Evolutionary conservation across 1,140 invertebrate genomes (phyloP), one percentile per base, ranked within the genome.

Genomic region (Microplitis mediator): DNA sequence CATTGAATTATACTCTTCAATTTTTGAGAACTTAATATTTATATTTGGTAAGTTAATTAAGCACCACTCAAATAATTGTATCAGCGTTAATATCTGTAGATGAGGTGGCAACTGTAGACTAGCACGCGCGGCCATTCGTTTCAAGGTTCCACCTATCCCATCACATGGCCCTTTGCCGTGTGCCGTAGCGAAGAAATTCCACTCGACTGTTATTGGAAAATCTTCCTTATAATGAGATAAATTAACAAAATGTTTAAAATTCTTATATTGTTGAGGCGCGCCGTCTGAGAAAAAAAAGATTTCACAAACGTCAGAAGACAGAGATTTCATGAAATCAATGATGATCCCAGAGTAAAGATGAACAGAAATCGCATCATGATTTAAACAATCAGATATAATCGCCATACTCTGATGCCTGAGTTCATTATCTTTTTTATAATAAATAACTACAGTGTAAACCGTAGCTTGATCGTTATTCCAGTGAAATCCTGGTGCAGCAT

Each of bases 181-280:
- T n/a, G 76, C 35, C n/a, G 81, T 82, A 13, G 80, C 81, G 68
- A 77, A 84, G 68, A 84, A 83, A 69, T 77, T 52, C 78, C 81
- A 83, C 67, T 84, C 77, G 23, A 81, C 80, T 16, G 80, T 66
- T 2, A 82, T 61, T 11, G 50, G 61, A 75, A 83, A 86, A 71
- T 86, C 80, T 66, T 73, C 35, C 66, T 78, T 62, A 65, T 82
- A 81, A 60, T 45, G 14, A 23, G 8, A 81, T 13, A 66, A 23
- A 32, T 66, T 66, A 35, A 66, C 3, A 32, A 51, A 66, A 51
- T 66, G 16, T 66, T 66, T 66, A 16, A n/a, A 66, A 34, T 66
- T 51, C 23, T 66, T 51, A 23, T n/a, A 66, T 50, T 66, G 64
- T 23, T 66, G 45, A 2, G 64, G 64, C 13, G 64, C 39, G 39